Percentiles rank a stretch among this genome's conserved stretches.
Evolutionary conservation across 1,140 invertebrate genomes (phyloP).

Genomic region (Coenobita brevimanus): DNA sequence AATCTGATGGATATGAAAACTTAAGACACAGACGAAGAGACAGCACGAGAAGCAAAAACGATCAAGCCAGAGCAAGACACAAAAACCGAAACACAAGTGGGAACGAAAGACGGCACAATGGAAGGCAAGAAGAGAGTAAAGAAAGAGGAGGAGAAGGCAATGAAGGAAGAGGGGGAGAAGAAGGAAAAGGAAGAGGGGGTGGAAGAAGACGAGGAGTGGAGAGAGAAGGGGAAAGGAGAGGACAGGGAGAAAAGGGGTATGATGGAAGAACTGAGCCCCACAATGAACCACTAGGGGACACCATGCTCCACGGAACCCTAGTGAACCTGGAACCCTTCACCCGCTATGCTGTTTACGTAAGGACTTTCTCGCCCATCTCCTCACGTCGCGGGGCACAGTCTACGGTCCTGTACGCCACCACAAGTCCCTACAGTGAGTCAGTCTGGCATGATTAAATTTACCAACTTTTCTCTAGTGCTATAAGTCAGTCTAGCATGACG

Average conservation of each 20-base stretch:
- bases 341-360: constrained; percentile 62
- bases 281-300: not conserved
- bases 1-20: not conserved
- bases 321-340: constrained; percentile 57
- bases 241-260: not conserved
- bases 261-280: no score
- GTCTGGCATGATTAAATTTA: not conserved
- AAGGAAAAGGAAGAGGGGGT: not conserved
- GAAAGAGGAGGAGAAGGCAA: no score
- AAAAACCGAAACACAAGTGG: no score
- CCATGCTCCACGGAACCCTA: constrained; percentile 1
- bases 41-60: not conserved
- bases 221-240: not conserved
- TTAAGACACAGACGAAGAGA: not conserved
- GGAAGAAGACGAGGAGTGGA: constrained; percentile 10
- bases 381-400: constrained; percentile 53
- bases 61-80: not conserved
- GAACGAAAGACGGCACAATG: no score
- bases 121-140: no score
- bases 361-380: constrained; percentile 34
- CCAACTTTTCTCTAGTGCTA: no score
- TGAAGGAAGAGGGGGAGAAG: not conserved
- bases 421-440: constrained; percentile 43
- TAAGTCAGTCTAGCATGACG: no score
- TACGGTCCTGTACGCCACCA: constrained; percentile 50